Evolutionary conservation across 2,888 invertebrate genomes (phyloP).

Genomic region (Andrena haemorrhoa): DNA sequence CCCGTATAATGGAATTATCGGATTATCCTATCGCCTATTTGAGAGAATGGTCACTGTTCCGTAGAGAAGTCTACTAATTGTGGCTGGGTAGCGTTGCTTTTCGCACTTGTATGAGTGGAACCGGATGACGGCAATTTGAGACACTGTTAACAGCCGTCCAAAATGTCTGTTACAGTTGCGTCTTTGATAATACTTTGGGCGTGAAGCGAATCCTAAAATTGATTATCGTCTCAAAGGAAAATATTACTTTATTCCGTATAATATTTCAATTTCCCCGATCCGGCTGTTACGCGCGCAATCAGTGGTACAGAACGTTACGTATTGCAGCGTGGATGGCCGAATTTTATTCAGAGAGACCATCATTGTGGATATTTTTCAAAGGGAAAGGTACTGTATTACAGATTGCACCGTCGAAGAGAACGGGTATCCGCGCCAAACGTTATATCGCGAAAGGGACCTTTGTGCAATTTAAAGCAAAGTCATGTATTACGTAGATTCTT

Average conservation of each 20-base stretch:
- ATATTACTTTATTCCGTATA: not conserved
- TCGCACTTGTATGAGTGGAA: conserved; percentile 54
- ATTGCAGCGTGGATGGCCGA: conserved; percentile 11
- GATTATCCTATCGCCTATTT: conserved; percentile 41
- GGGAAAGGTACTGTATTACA: conserved; percentile 27
- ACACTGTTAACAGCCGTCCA: conserved; percentile 70
- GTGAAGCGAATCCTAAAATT: too few species aligned
- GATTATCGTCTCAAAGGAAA: not conserved
- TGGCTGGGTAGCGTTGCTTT: conserved; percentile 11
- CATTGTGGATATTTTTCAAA: conserved; percentile 45
- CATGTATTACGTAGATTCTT: conserved; percentile 63
- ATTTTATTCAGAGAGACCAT: conserved; percentile 11
- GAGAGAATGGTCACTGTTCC: not conserved
- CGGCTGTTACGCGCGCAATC: not conserved
- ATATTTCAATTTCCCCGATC: not conserved
- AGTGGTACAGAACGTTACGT: not conserved
- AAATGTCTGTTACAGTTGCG: conserved; percentile 14
- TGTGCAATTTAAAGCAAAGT: conserved; percentile 67
- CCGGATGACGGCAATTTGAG: conserved; percentile 75
- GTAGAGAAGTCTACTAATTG: conserved; percentile 32
- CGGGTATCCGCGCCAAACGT: conserved; percentile 40
- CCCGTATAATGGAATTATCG: conserved; percentile 24
- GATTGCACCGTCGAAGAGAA: conserved; percentile 41
- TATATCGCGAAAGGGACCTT: conserved; percentile 62
- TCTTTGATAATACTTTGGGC: too few species aligned